Evolutionary conservation across 2,888 invertebrate species (phyloP).

Genomic region (Yponomeuta cagnagella): DNA sequence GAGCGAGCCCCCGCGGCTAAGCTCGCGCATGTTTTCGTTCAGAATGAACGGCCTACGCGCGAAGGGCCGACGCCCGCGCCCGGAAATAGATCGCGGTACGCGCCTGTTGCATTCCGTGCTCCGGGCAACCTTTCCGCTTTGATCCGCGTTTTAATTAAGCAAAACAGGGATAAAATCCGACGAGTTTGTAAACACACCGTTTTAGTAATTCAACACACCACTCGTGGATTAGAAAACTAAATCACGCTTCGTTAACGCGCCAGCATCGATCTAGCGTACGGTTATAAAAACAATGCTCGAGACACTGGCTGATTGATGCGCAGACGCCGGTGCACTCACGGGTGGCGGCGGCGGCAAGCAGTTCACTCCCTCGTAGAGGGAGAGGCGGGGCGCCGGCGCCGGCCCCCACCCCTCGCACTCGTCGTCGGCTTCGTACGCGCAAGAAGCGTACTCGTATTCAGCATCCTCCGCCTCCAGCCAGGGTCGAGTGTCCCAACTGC

Average conservation of each 20-base stretch:
- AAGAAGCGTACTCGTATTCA: conserved; percentile 26
- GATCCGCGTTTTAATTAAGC: conserved; percentile 46
- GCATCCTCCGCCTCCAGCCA: background rate
- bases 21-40: conserved; percentile 72
- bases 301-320: conserved; percentile 4
- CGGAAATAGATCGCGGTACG: conserved; percentile 69
- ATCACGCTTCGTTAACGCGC: background rate
- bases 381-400: conserved; percentile 52
- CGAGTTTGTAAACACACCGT: conserved; percentile 8
- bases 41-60: conserved; percentile 65
- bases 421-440: conserved; percentile 36
- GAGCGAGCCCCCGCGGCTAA: conserved; percentile 74
- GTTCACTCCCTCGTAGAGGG: conserved; percentile 69
- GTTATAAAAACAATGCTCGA: background rate
- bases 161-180: conserved; percentile 31
- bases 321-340: conserved; percentile 46
- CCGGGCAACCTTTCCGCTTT: conserved; percentile 57
- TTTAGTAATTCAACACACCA: background rate
- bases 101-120: conserved; percentile 63
- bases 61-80: conserved; percentile 65
- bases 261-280: background rate
- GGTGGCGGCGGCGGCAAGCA: conserved; percentile 34
- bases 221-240: background rate
- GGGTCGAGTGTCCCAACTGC: conserved; percentile 26
- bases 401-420: conserved; percentile 24